A percentile compares a stretch with the other conserved stretches of the same genome.
phyloP scores from a whole-genome alignment of 1,140 invertebrate genomes.

The Drosophila novamexicana region DNA sequence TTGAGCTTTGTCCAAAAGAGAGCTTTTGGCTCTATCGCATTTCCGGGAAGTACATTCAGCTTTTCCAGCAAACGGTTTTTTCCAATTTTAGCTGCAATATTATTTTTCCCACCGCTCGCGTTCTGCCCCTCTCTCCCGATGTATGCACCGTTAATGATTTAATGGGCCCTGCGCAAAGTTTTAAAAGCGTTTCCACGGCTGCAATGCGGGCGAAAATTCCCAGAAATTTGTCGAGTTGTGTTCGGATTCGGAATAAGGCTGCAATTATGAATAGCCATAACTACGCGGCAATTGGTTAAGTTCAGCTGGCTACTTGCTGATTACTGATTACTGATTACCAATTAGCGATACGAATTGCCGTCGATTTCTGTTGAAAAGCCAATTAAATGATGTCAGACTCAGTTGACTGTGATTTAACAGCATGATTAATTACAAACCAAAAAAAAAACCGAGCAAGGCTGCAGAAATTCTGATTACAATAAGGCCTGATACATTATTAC shows the following conservation, averaged over 20 bases:
- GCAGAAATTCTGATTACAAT: not conserved
- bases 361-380: constrained; percentile 7
- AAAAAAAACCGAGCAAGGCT: not conserved
- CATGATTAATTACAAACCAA: not conserved
- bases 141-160: constrained; percentile 32
- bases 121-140: not conserved
- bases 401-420: constrained; percentile 1
- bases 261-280: constrained; percentile 23
- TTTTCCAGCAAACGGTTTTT: constrained; percentile 7
- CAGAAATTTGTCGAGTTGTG: constrained; percentile 5
- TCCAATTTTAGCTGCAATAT: not conserved
- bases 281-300: constrained; percentile 27
- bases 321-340: constrained; percentile 23
- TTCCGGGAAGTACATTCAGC: constrained; percentile 62
- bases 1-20: constrained; percentile 12
- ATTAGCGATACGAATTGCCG: constrained; percentile 17
- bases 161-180: constrained; percentile 12
- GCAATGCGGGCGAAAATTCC: constrained; percentile 16
- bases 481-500: not conserved
- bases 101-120: not conserved
- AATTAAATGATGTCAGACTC: constrained; percentile 27
- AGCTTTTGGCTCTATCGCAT: constrained; percentile 38
- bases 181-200: not conserved
- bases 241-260: not conserved
- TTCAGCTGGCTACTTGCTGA: constrained; percentile 26